Conservation (phyloP, 2,113 vertebrate genomes). For the Chiloscyllium plagiosum region DNA sequence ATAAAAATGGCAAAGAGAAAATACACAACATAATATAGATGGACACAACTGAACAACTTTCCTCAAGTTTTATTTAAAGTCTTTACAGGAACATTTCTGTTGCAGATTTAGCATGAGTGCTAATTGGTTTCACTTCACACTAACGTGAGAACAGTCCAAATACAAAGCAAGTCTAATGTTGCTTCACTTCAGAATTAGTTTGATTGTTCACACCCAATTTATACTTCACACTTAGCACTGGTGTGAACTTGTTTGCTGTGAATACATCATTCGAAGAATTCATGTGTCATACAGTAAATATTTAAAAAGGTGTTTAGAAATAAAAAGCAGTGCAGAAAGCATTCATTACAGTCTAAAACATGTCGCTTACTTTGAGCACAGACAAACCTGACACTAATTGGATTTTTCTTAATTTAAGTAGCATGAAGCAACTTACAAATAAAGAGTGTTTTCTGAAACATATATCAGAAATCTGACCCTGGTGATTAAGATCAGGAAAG, state of each 20-base stretch:
- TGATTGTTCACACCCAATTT: background rate
- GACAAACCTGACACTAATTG: background rate
- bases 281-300: background rate
- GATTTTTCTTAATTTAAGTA: background rate
- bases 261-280: background rate
- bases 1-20: background rate
- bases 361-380: background rate
- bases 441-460: background rate
- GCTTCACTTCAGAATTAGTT: background rate
- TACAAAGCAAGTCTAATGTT: background rate
- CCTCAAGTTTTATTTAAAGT: background rate
- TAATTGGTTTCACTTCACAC: conserved; percentile 11
- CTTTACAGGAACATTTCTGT: background rate
- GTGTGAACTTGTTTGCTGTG: background rate
- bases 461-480: background rate
- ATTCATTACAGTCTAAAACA: background rate
- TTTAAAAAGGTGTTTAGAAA: background rate
- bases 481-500: background rate
- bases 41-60: background rate
- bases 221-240: background rate
- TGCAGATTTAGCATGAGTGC: background rate
- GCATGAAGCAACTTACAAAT: background rate
- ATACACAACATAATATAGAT: background rate
- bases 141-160: background rate
- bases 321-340: background rate